A percentile compares a stretch with the other conserved stretches of the same genome.
phyloP scores from a whole-genome alignment of 2,113 vertebrate species.

The Myiozetetes cayanensis region DNA sequence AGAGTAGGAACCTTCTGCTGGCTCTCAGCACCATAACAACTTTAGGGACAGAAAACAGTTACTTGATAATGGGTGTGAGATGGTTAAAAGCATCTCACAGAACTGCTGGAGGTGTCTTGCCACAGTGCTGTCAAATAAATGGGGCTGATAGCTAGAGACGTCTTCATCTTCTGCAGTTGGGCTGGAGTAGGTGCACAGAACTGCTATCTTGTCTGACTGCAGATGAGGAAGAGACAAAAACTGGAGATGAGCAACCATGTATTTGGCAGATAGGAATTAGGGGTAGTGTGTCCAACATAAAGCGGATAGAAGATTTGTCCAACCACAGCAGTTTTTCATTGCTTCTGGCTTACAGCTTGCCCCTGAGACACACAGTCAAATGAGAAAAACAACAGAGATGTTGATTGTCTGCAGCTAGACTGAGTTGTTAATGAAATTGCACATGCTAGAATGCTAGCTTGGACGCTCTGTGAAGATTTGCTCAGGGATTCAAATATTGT shows the following conservation, averaged over 20 bases:
- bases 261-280: neutral
- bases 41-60: neutral
- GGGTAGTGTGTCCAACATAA: neutral
- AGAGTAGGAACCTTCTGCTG: neutral
- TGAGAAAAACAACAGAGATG: conserved; percentile 14
- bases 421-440: neutral
- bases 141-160: neutral
- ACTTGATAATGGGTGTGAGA: neutral
- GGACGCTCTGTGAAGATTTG: neutral
- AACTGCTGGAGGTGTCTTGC: neutral
- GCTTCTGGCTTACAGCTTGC: conserved; percentile 31
- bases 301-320: neutral
- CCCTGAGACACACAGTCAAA: conserved; percentile 7
- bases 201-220: neutral
- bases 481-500: neutral
- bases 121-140: neutral
- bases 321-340: conserved; percentile 6
- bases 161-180: neutral
- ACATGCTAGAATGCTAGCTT: neutral
- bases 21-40: neutral
- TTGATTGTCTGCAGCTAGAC: neutral
- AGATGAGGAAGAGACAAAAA: neutral
- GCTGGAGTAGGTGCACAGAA: neutral
- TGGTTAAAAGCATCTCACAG: neutral
- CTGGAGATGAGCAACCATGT: neutral